These are phyloP conservation scores for Fragum whitleyi DNA, from an alignment of 2,888 invertebrate species.

Conservation along the genomic window DNA sequence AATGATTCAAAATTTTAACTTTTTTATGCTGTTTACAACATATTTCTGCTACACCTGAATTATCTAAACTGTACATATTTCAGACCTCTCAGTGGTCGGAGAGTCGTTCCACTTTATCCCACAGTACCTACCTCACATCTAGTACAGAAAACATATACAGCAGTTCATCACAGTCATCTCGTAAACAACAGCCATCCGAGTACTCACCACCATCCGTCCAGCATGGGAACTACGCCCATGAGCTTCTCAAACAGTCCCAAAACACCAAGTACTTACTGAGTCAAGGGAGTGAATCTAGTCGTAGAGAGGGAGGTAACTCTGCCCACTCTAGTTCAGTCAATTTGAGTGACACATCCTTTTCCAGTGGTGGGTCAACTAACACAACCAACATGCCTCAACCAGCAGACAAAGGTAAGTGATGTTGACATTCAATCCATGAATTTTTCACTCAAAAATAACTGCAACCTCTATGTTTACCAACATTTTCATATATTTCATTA, in stretches of 20 bases:
- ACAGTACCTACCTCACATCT: slow-evolving; percentile 64
- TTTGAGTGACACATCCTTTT: slow-evolving; percentile 77
- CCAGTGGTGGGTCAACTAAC: slow-evolving; percentile 72
- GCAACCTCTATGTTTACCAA: too few relatives aligned
- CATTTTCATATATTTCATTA: too few relatives aligned
- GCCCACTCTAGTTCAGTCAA: slow-evolving; percentile 73
- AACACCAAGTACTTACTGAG: slow-evolving; percentile 79
- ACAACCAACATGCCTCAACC: slow-evolving; percentile 60
- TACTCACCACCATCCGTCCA: slow-evolving; percentile 67
- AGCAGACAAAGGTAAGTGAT: slow-evolving; percentile 27
- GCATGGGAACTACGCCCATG: slow-evolving; percentile 79
- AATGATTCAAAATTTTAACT: too few relatives aligned
- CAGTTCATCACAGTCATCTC: slow-evolving; percentile 60
- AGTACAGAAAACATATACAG: slow-evolving; percentile 72
- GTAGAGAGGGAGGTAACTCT: slow-evolving; percentile 58
- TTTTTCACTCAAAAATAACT: too few relatives aligned
- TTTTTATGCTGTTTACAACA: too few relatives aligned
- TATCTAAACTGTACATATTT: too few relatives aligned
- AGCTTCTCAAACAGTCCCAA: slow-evolving; percentile 81
- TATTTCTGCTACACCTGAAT: too few relatives aligned
- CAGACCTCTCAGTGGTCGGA: slow-evolving; percentile 42
- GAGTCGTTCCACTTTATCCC: slow-evolving; percentile 52
- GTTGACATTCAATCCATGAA: too few relatives aligned
- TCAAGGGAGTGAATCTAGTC: slow-evolving; percentile 70
- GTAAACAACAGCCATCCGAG: slow-evolving; percentile 42